These are phyloP conservation scores for Petrosia ficiformis DNA, from an alignment of 37 sponge, comb jelly and placozoan genomes.

Conservation along the genomic window DNA sequence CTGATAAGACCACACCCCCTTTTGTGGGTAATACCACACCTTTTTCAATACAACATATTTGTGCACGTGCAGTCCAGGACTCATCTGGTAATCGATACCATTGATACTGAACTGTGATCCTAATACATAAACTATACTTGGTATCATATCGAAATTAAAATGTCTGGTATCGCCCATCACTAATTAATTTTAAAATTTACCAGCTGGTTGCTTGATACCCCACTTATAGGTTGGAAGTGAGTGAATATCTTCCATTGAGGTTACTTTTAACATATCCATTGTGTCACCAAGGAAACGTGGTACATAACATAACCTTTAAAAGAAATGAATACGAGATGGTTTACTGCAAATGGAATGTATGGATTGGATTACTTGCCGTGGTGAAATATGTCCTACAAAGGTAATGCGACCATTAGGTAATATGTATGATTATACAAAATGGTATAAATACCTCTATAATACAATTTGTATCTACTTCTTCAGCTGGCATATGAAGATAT, in stretches of 20 bases:
- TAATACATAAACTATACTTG: too few relatives aligned
- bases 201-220: slow-evolving; percentile 76
- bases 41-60: too few relatives aligned
- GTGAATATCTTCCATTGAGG: slow-evolving; percentile 67
- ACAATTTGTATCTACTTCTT: slow-evolving; percentile 66
- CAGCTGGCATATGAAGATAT: slow-evolving; percentile 77
- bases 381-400: slow-evolving; percentile 50
- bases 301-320: slow-evolving; percentile 50
- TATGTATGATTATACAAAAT: neutral
- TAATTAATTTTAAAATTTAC: slow-evolving; percentile 8
- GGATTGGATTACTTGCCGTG: slow-evolving; percentile 27
- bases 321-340: neutral
- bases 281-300: slow-evolving; percentile 49
- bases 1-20: too few relatives aligned
- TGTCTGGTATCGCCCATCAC: too few relatives aligned
- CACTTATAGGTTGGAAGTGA: slow-evolving; percentile 69
- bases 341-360: too few relatives aligned
- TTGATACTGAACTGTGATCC: too few relatives aligned
- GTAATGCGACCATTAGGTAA: too few relatives aligned
- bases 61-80: too few relatives aligned
- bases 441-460: slow-evolving; percentile 48
- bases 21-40: too few relatives aligned
- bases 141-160: too few relatives aligned
- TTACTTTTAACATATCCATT: slow-evolving; percentile 80
- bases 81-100: too few relatives aligned